Evolutionary conservation across 2,888 invertebrate genomes (phyloP), one percentile per base, ranked within the genome.

Genomic region (Sphaerophoria rueppellii): DNA sequence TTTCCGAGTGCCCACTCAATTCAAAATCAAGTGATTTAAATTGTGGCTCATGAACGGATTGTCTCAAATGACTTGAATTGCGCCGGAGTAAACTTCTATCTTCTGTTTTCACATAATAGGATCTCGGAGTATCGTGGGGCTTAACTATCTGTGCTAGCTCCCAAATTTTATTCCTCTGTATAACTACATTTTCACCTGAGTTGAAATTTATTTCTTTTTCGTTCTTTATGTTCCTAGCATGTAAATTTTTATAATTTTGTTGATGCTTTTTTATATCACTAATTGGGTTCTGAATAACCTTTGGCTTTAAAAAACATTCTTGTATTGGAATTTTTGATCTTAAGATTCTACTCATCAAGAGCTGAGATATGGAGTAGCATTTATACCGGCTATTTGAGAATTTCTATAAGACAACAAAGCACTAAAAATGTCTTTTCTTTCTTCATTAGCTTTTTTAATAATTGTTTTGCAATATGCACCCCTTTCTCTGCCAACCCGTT

Each of bases 401-500:
- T 24, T 58, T 2, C 60, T 35, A 37, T 60, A 72, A 37, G 58
- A 37, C 24, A 50, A 40, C 2, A 72, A 24, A 4, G 52, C 16
- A 24, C 24, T 16, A 5, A 37, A 32, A 14, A 72, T 11, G 14
- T 72, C 60, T 48, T 60, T 34, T n/a, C 14, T 37, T 7, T 50
- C 14, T 16, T 35, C 35, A 4, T 50, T 6, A 12, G 50, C 7
- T 35, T 72, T 72, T 40, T 72, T 16, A 60, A 16, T 11, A 72
- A 35, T 11, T 12, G 40, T 37, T 60, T 72, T 0, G 16, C 37
- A 32, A 72, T 72, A 9, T 12, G 37, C 4, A 65, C 57, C 9
- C 48, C 65, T 5, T n/a, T 73, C 52, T 73, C 52, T n/a, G 12
- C 48, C 16, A 74, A 9, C 4, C 60, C 60, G 6, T 61, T 61